A percentile compares a stretch with the other conserved stretches of the same genome.
Evolutionary conservation across 2,113 vertebrate genomes (phyloP).

Genomic region (Rhineura floridana): DNA sequence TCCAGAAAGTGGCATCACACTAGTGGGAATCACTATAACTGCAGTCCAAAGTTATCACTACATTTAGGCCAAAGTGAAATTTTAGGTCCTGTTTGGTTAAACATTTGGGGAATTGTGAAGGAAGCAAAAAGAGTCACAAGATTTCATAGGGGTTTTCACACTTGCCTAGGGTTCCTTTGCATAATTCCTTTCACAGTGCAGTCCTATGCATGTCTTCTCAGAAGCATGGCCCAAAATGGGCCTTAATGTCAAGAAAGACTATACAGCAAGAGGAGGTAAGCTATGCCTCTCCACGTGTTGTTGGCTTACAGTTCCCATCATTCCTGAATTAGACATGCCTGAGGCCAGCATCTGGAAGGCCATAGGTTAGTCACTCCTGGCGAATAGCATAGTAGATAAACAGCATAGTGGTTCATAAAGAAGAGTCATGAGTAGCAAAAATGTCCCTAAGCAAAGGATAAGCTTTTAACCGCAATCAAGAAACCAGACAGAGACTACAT

Average conservation of each 20-base stretch:
- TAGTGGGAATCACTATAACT: background rate
- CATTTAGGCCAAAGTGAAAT: background rate
- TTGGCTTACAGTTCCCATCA: no score
- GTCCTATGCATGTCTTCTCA: no score
- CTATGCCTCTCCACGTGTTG: no score
- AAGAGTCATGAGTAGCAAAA: background rate
- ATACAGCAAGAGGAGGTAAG: no score
- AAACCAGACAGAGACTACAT: conserved; percentile 74
- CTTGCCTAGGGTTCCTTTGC: background rate
- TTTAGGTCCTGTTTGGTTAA: background rate
- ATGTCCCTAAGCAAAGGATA: background rate
- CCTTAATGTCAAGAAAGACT: no score
- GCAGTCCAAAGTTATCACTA: no score
- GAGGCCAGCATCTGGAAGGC: no score
- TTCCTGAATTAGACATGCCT: no score
- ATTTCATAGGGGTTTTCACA: background rate
- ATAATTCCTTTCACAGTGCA: background rate
- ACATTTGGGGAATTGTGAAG: background rate
- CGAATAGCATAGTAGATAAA: no score
- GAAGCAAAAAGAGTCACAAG: background rate
- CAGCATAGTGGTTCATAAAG: background rate
- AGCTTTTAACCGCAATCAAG: conserved; percentile 36
- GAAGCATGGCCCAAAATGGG: no score
- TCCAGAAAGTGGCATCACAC: background rate
- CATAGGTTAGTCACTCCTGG: no score